Conservation (phyloP, 2,797 vertebrate species). For the Echiichthys vipera region DNA sequence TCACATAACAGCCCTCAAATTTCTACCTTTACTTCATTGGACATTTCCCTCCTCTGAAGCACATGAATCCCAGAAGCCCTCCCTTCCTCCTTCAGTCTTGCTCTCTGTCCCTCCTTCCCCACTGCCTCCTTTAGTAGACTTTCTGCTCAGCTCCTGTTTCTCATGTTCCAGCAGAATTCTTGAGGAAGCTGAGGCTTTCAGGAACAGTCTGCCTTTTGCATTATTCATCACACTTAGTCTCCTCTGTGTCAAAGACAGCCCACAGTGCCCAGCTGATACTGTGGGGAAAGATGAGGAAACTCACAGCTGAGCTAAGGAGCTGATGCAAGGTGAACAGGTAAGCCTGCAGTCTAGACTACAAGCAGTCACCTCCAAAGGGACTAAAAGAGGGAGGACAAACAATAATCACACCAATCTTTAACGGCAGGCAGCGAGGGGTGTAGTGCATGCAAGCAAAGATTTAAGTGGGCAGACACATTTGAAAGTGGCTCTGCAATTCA, state of each 20-base stretch:
- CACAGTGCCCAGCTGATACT: constrained; percentile 65
- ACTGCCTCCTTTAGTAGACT: constrained; percentile 43
- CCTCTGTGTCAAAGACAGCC: constrained; percentile 67
- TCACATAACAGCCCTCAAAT: constrained; percentile 77
- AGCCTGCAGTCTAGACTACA: constrained; percentile 7
- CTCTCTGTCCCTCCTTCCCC: background rate
- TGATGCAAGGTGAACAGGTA: constrained; percentile 51
- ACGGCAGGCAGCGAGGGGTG: constrained; percentile 26
- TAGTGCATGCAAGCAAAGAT: background rate
- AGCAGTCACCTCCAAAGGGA: constrained; percentile 47
- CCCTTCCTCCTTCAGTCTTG: constrained; percentile 6
- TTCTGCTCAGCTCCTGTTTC: constrained; percentile 61
- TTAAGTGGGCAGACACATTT: background rate
- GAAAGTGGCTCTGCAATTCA: background rate
- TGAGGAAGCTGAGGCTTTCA: constrained; percentile 76
- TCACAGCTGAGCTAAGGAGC: constrained; percentile 44
- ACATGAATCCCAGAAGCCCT: constrained; percentile 70
- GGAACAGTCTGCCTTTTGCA: constrained; percentile 79
- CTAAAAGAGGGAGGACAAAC: constrained; percentile 24
- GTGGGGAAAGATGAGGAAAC: constrained; percentile 42
- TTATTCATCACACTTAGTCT: constrained; percentile 80
- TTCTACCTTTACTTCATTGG: constrained; percentile 77
- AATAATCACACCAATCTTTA: constrained; percentile 7
- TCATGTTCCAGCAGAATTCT: constrained; percentile 74
- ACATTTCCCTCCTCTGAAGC: constrained; percentile 73